Evolutionary conservation across 2,797 vertebrate genomes (phyloP).

Genomic region (Acipenser transmontanus): DNA sequence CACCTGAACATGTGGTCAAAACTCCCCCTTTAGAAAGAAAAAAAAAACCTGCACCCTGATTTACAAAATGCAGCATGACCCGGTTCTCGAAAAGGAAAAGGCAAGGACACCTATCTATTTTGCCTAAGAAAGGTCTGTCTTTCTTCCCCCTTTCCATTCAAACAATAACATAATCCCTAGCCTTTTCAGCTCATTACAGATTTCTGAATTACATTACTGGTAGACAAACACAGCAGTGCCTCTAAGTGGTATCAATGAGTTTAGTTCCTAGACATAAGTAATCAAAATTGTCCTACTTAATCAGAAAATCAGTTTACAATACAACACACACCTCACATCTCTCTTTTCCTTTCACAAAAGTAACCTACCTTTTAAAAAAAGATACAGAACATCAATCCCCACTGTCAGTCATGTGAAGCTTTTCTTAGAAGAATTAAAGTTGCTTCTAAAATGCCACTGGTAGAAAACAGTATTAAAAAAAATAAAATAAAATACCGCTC

Average conservation of each 20-base stretch:
- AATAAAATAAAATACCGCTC: conserved; percentile 52
- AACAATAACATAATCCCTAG: conserved; percentile 64
- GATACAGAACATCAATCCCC: conserved; percentile 80
- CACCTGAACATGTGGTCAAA: conserved; percentile 72
- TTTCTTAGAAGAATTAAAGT: conserved; percentile 77
- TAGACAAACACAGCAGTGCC: conserved; percentile 41
- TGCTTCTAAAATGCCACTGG: conserved; percentile 73
- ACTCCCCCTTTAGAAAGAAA: conserved; percentile 40
- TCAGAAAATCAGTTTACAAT: conserved; percentile 47
- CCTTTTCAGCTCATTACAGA: conserved; percentile 64
- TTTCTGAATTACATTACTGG: conserved; percentile 80
- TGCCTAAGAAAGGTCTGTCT: conserved; percentile 50
- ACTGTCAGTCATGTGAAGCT: conserved; percentile 86
- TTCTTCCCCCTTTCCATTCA: conserved; percentile 66
- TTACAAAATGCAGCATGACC: conserved; percentile 74
- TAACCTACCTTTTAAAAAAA: conserved; percentile 91
- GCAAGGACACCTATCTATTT: conserved; percentile 43
- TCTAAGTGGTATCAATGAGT: conserved; percentile 61
- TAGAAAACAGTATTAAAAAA: conserved; percentile 59
- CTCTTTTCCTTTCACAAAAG: conserved; percentile 44
- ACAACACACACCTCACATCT: conserved; percentile 14
- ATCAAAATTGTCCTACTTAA: conserved; percentile 59
- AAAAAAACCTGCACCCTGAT: conserved; percentile 57
- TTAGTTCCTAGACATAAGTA: conserved; percentile 63
- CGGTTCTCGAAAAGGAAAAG: conserved; percentile 59